Evolutionary conservation across 2,797 vertebrate genomes (phyloP), one percentile per base, ranked within the genome.

Genomic region (Lacerta bilineata): DNA sequence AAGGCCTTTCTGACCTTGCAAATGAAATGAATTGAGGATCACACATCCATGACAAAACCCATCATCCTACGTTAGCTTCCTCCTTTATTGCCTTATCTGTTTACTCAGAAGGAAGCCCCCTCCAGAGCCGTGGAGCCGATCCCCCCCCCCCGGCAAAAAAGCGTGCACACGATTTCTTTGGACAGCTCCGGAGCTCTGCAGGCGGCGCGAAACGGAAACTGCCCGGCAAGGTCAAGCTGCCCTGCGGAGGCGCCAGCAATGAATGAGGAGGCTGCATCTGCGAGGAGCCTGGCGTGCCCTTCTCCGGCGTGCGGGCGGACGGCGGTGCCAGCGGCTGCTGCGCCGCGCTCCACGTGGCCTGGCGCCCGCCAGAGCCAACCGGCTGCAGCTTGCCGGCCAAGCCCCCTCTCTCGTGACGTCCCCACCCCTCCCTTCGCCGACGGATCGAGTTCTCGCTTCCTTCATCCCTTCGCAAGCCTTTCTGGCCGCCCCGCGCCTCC

Each of bases 351-450:
- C 81, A 87, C 43, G 55, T 55, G 86, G 46, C 88, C 20, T 25
- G 61, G 7, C 84, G 15, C 61, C 75, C 10, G 83, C 64, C 18
- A 68, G 61, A 55, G 23, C 86, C 77, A 85, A 87, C 77, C 29
- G 77, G 61, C 71, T 41, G 78, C 59, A 17, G 89, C 77, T 25
- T 20, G 43, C 15, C 85, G 0, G n/a, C 5, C 64, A 0, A 89
- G 59, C 69, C 78, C 61, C 41, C 66, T n/a, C 18, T 50, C 2
- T 46, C 18, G 25, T 64, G 33, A 33, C 86, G 36, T 1, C 10
- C 36, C 13, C 50, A 78, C 75, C 8, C 33, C 90, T 93, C 50
- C 50, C 86, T 76, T 46, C 64, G 83, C 87, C 23, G 83, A 20
- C 3, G 75, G 66, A 18, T 80, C 86, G 55, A 75, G 87, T 69